Evolutionary conservation across 2,113 vertebrate genomes (phyloP).

Genomic region (Myotis lucifugus): DNA sequence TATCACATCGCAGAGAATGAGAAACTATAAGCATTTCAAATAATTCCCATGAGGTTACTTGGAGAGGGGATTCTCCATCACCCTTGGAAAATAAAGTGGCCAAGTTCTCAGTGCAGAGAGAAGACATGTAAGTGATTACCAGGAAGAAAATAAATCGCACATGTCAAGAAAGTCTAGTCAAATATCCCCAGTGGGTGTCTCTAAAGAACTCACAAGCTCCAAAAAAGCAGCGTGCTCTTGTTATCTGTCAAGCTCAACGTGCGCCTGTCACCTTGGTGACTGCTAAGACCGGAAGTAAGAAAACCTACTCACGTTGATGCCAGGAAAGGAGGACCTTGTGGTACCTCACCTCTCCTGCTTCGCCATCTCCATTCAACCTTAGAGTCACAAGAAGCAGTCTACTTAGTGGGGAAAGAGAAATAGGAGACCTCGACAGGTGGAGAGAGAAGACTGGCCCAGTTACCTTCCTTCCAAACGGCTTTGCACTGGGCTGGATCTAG

Average conservation of each 20-base stretch:
- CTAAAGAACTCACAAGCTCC: background rate
- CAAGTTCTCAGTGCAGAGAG: background rate
- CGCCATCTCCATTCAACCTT: background rate
- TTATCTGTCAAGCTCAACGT: background rate
- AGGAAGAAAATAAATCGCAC: slow-evolving; percentile 1
- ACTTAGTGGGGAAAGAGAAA: background rate
- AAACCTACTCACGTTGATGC: background rate
- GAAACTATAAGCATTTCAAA: background rate
- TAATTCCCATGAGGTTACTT: background rate
- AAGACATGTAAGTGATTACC: background rate
- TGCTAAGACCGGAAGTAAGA: background rate
- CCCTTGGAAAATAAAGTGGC: background rate
- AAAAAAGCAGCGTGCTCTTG: background rate
- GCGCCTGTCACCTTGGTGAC: background rate
- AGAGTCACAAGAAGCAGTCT: background rate
- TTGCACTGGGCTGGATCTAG: background rate
- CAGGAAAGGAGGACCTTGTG: background rate
- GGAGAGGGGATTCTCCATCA: background rate
- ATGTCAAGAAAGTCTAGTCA: slow-evolving; percentile 12
- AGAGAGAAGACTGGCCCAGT: background rate
- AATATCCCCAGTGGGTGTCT: background rate
- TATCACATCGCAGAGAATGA: background rate
- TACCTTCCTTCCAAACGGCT: background rate
- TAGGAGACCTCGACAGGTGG: background rate
- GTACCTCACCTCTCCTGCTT: background rate